These are phyloP conservation scores for Rhea americana DNA, from an alignment of 2,113 vertebrate genomes.

Conservation along the genomic window DNA sequence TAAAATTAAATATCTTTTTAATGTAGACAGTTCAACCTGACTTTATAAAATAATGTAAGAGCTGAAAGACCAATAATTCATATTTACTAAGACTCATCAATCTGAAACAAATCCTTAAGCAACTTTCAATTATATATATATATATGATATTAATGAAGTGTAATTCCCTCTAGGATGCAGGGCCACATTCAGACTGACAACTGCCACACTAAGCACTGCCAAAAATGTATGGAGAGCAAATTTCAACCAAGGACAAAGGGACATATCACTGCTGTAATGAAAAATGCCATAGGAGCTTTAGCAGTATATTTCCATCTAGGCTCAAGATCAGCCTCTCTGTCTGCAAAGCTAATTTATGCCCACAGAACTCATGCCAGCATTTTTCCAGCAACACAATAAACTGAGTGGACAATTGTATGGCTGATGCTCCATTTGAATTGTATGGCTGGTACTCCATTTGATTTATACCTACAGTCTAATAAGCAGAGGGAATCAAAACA, in stretches of 20 bases:
- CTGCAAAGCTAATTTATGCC: conserved; percentile 31
- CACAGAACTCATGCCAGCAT: conserved; percentile 14
- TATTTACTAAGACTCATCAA: neutral
- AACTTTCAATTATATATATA: neutral
- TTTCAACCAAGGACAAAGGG: conserved; percentile 56
- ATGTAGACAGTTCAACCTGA: neutral
- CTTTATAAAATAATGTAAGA: neutral
- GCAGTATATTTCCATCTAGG: conserved; percentile 13
- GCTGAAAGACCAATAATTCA: neutral
- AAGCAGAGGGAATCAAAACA: conserved; percentile 6
- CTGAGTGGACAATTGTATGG: neutral
- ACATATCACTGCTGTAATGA: neutral
- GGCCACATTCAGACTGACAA: conserved; percentile 18
- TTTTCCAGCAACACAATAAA: conserved; percentile 7
- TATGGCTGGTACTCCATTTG: neutral
- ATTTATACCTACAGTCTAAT: neutral
- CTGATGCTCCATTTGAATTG: neutral
- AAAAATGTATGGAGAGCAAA: conserved; percentile 38
- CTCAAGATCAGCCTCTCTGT: conserved; percentile 3
- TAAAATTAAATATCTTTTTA: conserved; percentile 18
- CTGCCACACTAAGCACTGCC: conserved; percentile 23
- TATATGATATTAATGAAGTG: conserved; percentile 23
- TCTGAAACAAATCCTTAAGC: conserved; percentile 16
- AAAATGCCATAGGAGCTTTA: neutral
- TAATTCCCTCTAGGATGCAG: neutral